Evolutionary conservation across 2,113 vertebrate genomes (phyloP).

Genomic region (Theristicus caerulescens): DNA sequence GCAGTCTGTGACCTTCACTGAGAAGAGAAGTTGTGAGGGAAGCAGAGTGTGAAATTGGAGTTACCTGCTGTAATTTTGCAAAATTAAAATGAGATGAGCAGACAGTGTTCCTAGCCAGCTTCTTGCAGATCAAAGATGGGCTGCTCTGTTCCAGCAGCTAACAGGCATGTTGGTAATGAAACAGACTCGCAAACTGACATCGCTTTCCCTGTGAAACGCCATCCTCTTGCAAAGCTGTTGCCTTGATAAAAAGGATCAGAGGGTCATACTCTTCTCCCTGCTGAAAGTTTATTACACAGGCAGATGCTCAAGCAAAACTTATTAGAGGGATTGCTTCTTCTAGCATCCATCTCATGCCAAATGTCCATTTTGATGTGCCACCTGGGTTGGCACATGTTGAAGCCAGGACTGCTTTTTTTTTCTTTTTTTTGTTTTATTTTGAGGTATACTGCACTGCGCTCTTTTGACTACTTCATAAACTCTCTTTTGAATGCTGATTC

Average conservation of each 20-base stretch:
- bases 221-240: neutral
- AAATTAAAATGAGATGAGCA: constrained; percentile 30
- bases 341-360: neutral
- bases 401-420: neutral
- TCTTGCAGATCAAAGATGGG: constrained; percentile 20
- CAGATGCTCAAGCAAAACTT: constrained; percentile 19
- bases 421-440: neutral
- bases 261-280: neutral
- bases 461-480: neutral
- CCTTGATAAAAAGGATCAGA: neutral
- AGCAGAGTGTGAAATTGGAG: constrained; percentile 62
- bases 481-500: neutral
- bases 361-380: neutral
- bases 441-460: neutral
- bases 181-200: neutral
- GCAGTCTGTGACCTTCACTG: constrained; percentile 1
- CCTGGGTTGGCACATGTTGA: neutral
- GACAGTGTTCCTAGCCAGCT: neutral
- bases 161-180: neutral
- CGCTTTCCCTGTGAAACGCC: neutral
- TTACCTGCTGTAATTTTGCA: constrained; percentile 45
- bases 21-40: neutral
- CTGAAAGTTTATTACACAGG: constrained; percentile 1
- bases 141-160: neutral
- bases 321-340: neutral